Percentiles rank a stretch among this genome's conserved stretches.
phyloP scores from a whole-genome alignment of 2,888 invertebrate species.

The Orthonychiurus folsomi region DNA sequence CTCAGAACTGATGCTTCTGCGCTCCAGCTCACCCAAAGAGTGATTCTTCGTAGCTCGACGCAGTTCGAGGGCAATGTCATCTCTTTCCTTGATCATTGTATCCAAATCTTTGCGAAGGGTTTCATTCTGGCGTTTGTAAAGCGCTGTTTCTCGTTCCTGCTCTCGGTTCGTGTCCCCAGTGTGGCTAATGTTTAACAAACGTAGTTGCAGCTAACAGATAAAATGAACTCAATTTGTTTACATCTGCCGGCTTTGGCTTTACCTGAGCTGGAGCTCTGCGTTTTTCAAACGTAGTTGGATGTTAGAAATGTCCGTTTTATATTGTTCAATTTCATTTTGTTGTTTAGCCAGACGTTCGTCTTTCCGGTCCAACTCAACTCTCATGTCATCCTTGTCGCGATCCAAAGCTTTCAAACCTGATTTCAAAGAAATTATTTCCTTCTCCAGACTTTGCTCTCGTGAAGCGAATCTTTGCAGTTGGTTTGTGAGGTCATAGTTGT shows the following conservation, averaged over 20 bases:
- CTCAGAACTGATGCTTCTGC: conserved; percentile 24
- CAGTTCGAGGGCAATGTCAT: no score
- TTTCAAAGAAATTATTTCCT: conserved; percentile 26
- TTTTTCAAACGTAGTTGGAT: conserved; percentile 31
- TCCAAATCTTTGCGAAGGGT: conserved; percentile 30
- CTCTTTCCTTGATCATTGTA: conserved; percentile 27
- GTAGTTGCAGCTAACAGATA: no score
- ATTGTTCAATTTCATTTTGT: conserved; percentile 20
- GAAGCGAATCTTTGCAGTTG: no score
- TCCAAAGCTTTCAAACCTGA: conserved; percentile 28
- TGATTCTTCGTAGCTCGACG: conserved; percentile 20
- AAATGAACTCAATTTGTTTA: no score
- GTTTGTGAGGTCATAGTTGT: no score
- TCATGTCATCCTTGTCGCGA: conserved; percentile 35
- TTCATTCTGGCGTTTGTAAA: conserved; percentile 28
- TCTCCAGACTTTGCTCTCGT: conserved; percentile 26
- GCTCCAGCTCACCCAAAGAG: conserved; percentile 27
- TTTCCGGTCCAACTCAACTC: conserved; percentile 33
- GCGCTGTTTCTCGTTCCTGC: conserved; percentile 28
- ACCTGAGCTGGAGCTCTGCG: conserved; percentile 31
- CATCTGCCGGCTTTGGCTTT: conserved; percentile 6
- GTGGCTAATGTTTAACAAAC: no score
- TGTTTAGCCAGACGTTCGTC: conserved; percentile 31
- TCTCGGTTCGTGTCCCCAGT: conserved; percentile 29
- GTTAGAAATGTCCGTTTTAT: conserved; percentile 24